A percentile compares a stretch with the other conserved stretches of the same genome.
Conservation (phyloP, 2,113 vertebrate genomes). For the Serinus canaria region DNA sequence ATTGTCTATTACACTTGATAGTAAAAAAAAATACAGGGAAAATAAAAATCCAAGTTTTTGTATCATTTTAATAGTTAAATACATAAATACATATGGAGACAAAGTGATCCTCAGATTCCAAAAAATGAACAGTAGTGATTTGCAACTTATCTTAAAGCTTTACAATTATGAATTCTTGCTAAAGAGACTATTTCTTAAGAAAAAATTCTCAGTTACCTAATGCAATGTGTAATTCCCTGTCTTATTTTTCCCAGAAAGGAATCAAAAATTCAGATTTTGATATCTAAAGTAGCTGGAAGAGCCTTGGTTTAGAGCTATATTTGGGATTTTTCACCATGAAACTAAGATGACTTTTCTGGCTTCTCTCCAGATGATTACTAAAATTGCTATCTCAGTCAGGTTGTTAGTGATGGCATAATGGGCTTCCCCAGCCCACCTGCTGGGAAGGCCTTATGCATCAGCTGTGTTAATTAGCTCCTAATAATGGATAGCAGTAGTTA, state of each 20-base stretch:
- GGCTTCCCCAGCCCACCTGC: neutral
- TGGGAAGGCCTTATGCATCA: neutral
- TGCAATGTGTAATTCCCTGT: neutral
- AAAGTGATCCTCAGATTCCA: neutral
- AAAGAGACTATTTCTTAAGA: neutral
- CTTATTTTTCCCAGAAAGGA: neutral
- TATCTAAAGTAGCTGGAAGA: neutral
- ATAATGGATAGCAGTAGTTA: neutral
- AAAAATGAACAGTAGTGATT: neutral
- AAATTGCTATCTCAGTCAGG: neutral
- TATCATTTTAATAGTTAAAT: neutral
- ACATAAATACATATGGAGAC: neutral
- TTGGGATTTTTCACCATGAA: neutral
- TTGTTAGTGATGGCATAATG: neutral
- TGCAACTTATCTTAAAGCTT: neutral
- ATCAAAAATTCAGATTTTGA: neutral
- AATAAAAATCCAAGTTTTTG: neutral
- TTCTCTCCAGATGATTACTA: neutral
- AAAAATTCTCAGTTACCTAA: neutral
- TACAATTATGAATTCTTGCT: neutral
- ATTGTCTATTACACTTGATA: neutral
- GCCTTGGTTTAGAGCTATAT: neutral
- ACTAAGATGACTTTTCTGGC: neutral
- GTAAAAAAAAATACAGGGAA: neutral
- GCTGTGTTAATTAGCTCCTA: neutral